Conservation (phyloP, 2,888 invertebrate species). For the Hyposoter dolosus region DNA sequence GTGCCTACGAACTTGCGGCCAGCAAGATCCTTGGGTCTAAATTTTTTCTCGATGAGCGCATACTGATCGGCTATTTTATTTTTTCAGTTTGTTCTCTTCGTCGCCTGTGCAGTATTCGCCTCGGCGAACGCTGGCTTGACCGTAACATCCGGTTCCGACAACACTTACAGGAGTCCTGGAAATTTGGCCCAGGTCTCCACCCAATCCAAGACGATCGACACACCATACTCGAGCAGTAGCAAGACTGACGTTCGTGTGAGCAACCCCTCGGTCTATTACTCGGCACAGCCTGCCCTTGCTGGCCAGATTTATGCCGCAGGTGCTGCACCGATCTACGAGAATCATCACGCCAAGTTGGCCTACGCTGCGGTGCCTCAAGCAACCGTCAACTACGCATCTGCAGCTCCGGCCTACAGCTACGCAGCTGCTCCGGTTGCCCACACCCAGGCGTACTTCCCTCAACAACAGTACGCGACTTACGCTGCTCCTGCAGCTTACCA, state of each 20-base stretch:
- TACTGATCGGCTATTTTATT: neutral
- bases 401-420: conserved; percentile 44
- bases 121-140: conserved; percentile 83
- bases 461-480: conserved; percentile 57
- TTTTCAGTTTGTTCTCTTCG: conserved; percentile 80
- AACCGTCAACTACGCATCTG: conserved; percentile 50
- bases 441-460: conserved; percentile 60
- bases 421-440: conserved; percentile 62
- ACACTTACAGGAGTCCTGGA: conserved; percentile 86
- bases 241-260: conserved; percentile 90
- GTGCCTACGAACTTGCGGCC: too few species aligned
- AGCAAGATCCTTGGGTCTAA: neutral
- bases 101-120: conserved; percentile 85
- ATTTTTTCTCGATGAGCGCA: neutral
- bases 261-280: conserved; percentile 82
- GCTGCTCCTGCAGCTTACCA: conserved; percentile 55
- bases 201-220: conserved; percentile 89
- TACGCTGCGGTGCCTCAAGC: conserved; percentile 55
- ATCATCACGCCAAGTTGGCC: conserved; percentile 47
- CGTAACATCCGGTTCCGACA: conserved; percentile 80
- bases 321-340: conserved; percentile 54
- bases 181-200: conserved; percentile 89
- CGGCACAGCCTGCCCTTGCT: conserved; percentile 59
- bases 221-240: conserved; percentile 90
- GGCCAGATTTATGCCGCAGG: conserved; percentile 59